Base-by-base conservation (phyloP, 1,140 invertebrate genomes). In the Scaptomyza graminum region DNA sequence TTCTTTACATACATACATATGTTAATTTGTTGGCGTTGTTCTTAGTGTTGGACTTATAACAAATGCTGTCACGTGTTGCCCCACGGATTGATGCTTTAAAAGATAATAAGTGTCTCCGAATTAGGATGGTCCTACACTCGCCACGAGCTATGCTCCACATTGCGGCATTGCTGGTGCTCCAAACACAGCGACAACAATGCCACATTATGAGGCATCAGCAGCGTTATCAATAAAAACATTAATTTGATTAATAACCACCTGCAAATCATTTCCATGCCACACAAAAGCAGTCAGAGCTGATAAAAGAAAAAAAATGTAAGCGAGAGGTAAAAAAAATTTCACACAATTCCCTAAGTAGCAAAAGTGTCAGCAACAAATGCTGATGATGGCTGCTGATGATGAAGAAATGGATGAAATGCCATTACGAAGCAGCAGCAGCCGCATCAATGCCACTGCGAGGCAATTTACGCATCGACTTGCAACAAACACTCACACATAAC, bases 181-280 rank as follows among this genome's bases (percentile, higher is more conserved):
- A 68, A 76, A 34, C 51, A 39, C 25, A 37, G 44, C 47, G 46
- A 3, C 74, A 63, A 71, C 72, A 75, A 71, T 71, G 50, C 59
- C 46, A 55, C 63, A 63, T 85, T 74, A 83, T 69, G 79, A 56
- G 68, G 66, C 75, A 70, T 82, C 83, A 34, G 31, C 31, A 64
- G 47, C 22, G 82, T 90, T 90, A 90, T 90, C 87, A 90, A 90
- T 90, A 81, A 90, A 74, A 72, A 90, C 88, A 90, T 90, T 88
- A 90, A 89, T 90, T 90, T 90, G 88, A 90, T 90, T 90, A 90
- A 90, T 90, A 90, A 90, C 88, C 88, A 84, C 77, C 83, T 90
- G 80, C 88, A 90, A 90, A 90, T 90, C 88, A 90, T 88, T 90
- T 90, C 87, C 85, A 79, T 51, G 51, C 47, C 60, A 71, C 83